Evolutionary conservation across 2,888 invertebrate species (phyloP).

Genomic region (Lochmaea capreae): DNA sequence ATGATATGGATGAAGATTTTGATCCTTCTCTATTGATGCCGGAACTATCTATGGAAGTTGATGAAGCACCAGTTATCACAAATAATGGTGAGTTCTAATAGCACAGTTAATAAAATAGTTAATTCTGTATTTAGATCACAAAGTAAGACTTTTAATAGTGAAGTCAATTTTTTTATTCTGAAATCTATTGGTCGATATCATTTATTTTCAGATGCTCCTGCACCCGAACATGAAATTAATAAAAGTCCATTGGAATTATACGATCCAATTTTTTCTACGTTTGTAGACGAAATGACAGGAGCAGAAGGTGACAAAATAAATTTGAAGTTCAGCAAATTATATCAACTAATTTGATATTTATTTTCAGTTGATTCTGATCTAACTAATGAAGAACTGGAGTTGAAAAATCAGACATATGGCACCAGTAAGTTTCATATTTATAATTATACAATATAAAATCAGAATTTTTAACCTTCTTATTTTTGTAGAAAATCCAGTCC

Average conservation of each 20-base stretch:
- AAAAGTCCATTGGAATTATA: slow-evolving; percentile 51
- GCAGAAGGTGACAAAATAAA: slow-evolving; percentile 54
- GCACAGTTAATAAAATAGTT: not conserved
- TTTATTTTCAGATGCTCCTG: slow-evolving; percentile 28
- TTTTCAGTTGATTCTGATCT: slow-evolving; percentile 56
- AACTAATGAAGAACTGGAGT: slow-evolving; percentile 53
- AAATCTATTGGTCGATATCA: not conserved
- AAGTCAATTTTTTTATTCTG: not conserved
- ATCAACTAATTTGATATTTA: slow-evolving; percentile 10
- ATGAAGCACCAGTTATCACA: slow-evolving; percentile 57
- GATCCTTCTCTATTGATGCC: slow-evolving; percentile 60
- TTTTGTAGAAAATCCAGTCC: slow-evolving; percentile 63
- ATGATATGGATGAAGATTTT: slow-evolving; percentile 54
- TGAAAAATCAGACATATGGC: slow-evolving; percentile 52
- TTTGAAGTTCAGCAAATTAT: not conserved
- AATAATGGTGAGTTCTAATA: slow-evolving; percentile 42
- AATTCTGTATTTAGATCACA: too few species aligned
- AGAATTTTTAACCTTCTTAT: too few species aligned
- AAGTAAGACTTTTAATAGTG: not conserved
- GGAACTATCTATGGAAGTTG: slow-evolving; percentile 62
- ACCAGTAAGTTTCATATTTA: slow-evolving; percentile 48
- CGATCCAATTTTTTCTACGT: slow-evolving; percentile 55
- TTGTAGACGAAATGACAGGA: slow-evolving; percentile 59
- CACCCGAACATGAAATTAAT: slow-evolving; percentile 42
- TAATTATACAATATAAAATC: not conserved